Percentiles rank a stretch among this genome's conserved stretches.
These are phyloP conservation scores for Desmodus rotundus DNA, from an alignment of 2,113 vertebrate genomes.

Conservation along the genomic window DNA sequence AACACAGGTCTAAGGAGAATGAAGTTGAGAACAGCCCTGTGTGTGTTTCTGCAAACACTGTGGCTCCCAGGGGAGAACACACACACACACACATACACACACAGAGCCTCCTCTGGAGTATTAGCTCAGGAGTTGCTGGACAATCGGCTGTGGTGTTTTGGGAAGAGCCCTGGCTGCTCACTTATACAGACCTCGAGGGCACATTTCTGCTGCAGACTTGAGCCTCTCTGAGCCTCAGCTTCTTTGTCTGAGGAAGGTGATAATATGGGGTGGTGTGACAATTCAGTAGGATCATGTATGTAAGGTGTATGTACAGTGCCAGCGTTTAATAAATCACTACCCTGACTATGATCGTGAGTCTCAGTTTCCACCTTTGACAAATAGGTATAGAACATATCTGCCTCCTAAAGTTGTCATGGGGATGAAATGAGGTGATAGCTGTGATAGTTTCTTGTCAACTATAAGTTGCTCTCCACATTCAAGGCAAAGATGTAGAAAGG, in stretches of 20 bases:
- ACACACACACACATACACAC: too few relatives aligned
- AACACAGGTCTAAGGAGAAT: neutral
- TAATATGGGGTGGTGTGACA: neutral
- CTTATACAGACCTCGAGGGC: neutral
- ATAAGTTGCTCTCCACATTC: accelerated
- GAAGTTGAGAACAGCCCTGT: neutral
- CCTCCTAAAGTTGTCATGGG: neutral
- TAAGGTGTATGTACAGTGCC: neutral
- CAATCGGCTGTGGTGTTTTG: neutral
- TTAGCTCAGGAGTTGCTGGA: neutral
- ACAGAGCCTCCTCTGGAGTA: neutral
- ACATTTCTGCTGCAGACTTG: neutral
- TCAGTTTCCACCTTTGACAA: neutral
- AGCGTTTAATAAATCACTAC: neutral
- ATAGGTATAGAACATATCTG: neutral
- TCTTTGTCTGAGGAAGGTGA: neutral
- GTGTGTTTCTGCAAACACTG: neutral
- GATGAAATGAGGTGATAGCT: neutral
- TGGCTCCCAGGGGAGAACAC: neutral
- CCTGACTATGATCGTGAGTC: neutral
- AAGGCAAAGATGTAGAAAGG: neutral
- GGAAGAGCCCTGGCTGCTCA: neutral
- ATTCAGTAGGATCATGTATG: neutral
- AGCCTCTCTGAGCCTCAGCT: neutral
- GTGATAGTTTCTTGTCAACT: neutral